Conservation (phyloP, 1,140 invertebrate genomes). For the Trichoplusia ni region DNA sequence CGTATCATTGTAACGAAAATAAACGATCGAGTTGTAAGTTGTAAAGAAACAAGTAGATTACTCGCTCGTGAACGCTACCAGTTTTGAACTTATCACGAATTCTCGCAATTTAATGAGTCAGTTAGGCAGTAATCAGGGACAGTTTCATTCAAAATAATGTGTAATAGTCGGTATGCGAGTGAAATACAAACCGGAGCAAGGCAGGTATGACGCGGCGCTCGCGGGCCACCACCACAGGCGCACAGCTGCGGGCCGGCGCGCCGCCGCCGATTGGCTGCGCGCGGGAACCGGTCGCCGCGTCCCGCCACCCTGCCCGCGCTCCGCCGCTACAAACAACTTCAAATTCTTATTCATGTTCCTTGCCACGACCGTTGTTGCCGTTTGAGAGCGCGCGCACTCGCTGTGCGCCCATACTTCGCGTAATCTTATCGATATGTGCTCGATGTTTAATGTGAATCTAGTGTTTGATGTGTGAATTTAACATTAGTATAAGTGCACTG, state of each 20-base stretch:
- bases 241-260: conserved; percentile 69
- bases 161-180: conserved; percentile 51
- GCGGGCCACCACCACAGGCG: conserved; percentile 49
- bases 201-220: conserved; percentile 65
- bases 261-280: conserved; percentile 63
- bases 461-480: conserved; percentile 47
- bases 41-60: conserved; percentile 14
- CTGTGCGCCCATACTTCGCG: conserved; percentile 67
- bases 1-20: conserved; percentile 36
- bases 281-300: conserved; percentile 64
- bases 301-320: conserved; percentile 45
- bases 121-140: conserved; percentile 41
- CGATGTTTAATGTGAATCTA: conserved; percentile 56
- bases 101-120: conserved; percentile 51
- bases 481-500: conserved; percentile 24
- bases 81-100: conserved; percentile 28
- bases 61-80: conserved; percentile 14
- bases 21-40: conserved; percentile 31
- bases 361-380: conserved; percentile 73
- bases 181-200: conserved; percentile 50
- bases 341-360: conserved; percentile 78
- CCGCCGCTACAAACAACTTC: conserved; percentile 64
- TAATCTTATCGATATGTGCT: conserved; percentile 79
- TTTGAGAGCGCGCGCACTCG: conserved; percentile 53
- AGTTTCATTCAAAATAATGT: conserved; percentile 66